These are phyloP conservation scores for Nemopilema nomurai DNA, from an alignment of 30 jellyfish, hydroid and myxozoan species.

Conservation along the genomic window DNA sequence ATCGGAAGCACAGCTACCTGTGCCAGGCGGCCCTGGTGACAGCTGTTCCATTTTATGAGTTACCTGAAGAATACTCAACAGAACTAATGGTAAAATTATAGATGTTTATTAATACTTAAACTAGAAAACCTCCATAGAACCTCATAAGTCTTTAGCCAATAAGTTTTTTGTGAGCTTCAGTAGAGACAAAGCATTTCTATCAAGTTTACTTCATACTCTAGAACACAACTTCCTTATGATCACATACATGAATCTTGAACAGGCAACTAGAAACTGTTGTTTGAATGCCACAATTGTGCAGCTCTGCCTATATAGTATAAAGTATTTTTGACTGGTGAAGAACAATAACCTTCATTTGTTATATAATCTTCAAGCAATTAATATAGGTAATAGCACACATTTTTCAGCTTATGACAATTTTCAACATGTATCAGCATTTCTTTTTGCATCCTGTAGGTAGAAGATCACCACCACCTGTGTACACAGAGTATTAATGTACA, in stretches of 20 bases:
- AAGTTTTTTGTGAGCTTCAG: too few relatives aligned
- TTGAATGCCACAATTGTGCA: too few relatives aligned
- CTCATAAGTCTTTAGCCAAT: too few relatives aligned
- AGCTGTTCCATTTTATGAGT: constrained; percentile 28
- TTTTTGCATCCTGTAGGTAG: constrained; percentile 12
- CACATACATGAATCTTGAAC: too few relatives aligned
- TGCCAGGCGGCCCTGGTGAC: constrained; percentile 63
- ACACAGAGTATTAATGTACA: constrained; percentile 6
- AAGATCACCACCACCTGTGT: constrained; percentile 69
- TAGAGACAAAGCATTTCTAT: too few relatives aligned
- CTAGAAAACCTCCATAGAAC: too few relatives aligned
- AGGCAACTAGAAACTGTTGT: too few relatives aligned
- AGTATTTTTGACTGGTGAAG: neutral
- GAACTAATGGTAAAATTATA: neutral
- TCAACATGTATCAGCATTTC: neutral
- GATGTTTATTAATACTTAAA: neutral
- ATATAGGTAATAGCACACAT: neutral
- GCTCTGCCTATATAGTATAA: too few relatives aligned
- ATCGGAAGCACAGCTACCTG: constrained; percentile 24
- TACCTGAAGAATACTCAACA: constrained; percentile 23
- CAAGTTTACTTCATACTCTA: too few relatives aligned
- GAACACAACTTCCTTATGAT: too few relatives aligned
- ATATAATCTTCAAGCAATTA: neutral
- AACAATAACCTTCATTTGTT: neutral
- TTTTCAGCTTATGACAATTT: too few relatives aligned